These are phyloP conservation scores for Brachynemurus nebulosus DNA, from an alignment of 2,888 invertebrate genomes.

Conservation along the genomic window DNA sequence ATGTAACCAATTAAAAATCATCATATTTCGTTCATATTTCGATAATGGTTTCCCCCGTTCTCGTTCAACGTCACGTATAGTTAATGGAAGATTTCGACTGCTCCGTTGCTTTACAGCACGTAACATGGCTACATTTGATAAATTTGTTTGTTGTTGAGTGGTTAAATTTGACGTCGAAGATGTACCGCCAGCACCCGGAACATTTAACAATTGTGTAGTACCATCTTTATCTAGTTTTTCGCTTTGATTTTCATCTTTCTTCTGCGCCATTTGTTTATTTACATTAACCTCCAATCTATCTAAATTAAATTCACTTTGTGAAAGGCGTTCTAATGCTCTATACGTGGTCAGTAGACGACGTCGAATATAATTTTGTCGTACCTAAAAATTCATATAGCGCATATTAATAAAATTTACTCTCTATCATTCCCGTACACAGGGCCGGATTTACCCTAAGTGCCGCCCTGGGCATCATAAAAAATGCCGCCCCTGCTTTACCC, in stretches of 20 bases:
- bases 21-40: constrained; percentile 88
- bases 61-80: constrained; percentile 64
- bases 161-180: constrained; percentile 29
- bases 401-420: no score
- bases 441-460: no score
- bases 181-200: constrained; percentile 15
- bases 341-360: constrained; percentile 66
- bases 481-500: no score
- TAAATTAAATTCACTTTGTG: constrained; percentile 73
- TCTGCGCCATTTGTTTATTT: constrained; percentile 32
- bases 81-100: constrained; percentile 44
- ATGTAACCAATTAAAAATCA: constrained; percentile 91
- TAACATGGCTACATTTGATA: constrained; percentile 20
- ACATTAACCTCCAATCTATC: constrained; percentile 54
- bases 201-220: constrained; percentile 5
- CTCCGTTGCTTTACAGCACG: constrained; percentile 33
- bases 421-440: no score
- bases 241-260: constrained; percentile 18
- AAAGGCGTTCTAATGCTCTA: constrained; percentile 63
- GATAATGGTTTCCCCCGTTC: constrained; percentile 72
- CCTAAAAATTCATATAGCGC: constrained; percentile 30
- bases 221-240: constrained; percentile 10
- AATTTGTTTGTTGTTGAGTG: constrained; percentile 1
- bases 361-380: constrained; percentile 69
- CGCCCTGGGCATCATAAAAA: no score